Evolutionary conservation across 2,113 vertebrate species (phyloP).

Genomic region (Morone saxatilis): DNA sequence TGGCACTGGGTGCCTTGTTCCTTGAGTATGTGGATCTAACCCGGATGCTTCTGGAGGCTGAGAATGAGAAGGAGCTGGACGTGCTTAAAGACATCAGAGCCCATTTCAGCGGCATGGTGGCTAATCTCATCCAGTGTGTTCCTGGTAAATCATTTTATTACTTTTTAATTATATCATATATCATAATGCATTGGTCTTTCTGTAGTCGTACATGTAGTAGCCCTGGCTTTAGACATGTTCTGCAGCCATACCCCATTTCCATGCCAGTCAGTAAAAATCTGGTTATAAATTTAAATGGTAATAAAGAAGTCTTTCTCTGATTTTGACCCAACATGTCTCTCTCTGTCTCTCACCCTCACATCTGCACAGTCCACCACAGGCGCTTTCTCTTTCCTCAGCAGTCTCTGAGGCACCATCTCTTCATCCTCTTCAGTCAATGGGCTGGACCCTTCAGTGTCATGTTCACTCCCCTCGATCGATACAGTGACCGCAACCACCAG

Average conservation of each 20-base stretch:
- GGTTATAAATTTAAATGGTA: not conserved
- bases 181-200: not conserved
- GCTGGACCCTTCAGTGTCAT: constrained; percentile 99
- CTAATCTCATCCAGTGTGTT: constrained; percentile 97
- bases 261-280: not conserved
- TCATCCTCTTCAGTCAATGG: constrained; percentile 99
- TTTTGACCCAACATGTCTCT: constrained; percentile 2
- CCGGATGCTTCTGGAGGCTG: constrained; percentile 97
- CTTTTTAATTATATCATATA: not conserved
- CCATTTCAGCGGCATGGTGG: constrained; percentile 98
- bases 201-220: not conserved
- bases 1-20: constrained; percentile 96
- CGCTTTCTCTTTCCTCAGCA: constrained; percentile 98
- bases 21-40: constrained; percentile 98
- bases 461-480: constrained; percentile 97
- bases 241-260: not conserved
- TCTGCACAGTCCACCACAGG: constrained; percentile 92
- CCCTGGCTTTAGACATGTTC: not conserved
- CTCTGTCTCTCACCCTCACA: not conserved
- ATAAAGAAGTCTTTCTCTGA: not conserved
- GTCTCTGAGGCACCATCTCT: constrained; percentile 97
- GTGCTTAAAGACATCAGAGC: constrained; percentile 98
- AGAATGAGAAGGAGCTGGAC: constrained; percentile 95
- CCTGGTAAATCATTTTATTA: constrained; percentile 82
- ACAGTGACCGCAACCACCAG: constrained; percentile 98